Percentiles rank a stretch among this genome's conserved stretches.
Evolutionary conservation across 2,797 vertebrate species (phyloP).

Genomic region (Taeniopygia guttata): DNA sequence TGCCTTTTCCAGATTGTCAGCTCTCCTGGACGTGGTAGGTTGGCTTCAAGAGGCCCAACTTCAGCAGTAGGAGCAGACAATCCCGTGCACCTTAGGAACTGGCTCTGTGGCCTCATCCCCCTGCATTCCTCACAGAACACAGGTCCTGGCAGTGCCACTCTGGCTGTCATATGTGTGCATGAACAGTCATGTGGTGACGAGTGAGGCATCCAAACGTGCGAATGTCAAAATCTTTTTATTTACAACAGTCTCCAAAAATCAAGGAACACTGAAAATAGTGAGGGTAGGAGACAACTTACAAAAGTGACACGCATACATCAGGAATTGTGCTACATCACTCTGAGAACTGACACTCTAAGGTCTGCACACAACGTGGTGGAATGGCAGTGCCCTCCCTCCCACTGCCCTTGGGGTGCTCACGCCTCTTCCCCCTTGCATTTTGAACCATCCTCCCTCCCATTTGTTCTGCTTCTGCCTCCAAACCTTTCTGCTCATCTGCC

Average conservation of each 20-base stretch:
- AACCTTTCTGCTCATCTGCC: neutral
- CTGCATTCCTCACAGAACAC: neutral
- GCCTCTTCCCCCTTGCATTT: neutral
- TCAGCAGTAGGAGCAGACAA: neutral
- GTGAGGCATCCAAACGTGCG: neutral
- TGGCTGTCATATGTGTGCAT: accelerated
- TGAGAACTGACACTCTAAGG: neutral
- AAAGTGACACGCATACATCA: constrained; percentile 1
- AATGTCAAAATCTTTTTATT: constrained; percentile 72
- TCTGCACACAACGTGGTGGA: neutral
- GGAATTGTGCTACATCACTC: constrained; percentile 63
- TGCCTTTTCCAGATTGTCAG: neutral
- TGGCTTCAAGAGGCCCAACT: neutral
- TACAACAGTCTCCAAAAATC: constrained; percentile 65
- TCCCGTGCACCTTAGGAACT: accelerated
- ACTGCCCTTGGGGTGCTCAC: neutral
- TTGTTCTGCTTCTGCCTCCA: neutral
- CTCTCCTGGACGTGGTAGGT: neutral
- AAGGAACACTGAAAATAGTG: constrained; percentile 44
- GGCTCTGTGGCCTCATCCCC: neutral
- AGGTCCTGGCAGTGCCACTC: neutral
- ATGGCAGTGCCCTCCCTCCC: neutral
- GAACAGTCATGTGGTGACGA: accelerated
- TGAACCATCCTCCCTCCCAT: neutral
- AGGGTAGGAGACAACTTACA: constrained; percentile 18